Conservation (phyloP, 2,797 vertebrate genomes). For the Malacoraja senta region DNA sequence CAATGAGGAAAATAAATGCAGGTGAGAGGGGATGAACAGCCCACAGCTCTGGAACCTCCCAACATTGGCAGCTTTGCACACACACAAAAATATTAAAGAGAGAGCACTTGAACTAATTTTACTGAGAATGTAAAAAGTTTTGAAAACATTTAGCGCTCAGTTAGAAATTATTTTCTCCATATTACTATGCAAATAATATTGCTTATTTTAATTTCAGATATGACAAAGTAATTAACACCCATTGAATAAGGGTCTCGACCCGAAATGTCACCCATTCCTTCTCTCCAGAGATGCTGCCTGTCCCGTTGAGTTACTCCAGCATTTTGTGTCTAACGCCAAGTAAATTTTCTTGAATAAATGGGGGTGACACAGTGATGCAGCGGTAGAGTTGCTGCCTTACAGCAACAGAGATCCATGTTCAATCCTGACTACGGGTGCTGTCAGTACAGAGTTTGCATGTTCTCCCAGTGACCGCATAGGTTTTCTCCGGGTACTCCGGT, state of each 20-base stretch:
- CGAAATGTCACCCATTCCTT: too few relatives aligned
- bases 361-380: too few relatives aligned
- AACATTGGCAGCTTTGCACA: background rate
- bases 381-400: too few relatives aligned
- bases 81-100: background rate
- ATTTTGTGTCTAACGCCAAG: too few relatives aligned
- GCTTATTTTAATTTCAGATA: background rate
- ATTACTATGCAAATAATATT: background rate
- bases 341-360: too few relatives aligned
- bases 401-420: too few relatives aligned
- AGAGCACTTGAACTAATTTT: background rate
- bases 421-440: too few relatives aligned
- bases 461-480: too few relatives aligned
- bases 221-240: background rate
- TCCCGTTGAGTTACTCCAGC: too few relatives aligned
- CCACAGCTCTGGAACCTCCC: background rate
- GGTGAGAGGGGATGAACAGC: conserved; percentile 58
- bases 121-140: background rate
- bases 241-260: background rate
- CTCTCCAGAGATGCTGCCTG: too few relatives aligned
- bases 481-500: too few relatives aligned
- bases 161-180: background rate
- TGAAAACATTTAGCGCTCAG: background rate
- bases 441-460: too few relatives aligned
- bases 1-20: conserved; percentile 72